Percentiles rank a stretch among this genome's conserved stretches.
phyloP scores from a whole-genome alignment of 2,797 vertebrate species.

The Ispidina picta region DNA sequence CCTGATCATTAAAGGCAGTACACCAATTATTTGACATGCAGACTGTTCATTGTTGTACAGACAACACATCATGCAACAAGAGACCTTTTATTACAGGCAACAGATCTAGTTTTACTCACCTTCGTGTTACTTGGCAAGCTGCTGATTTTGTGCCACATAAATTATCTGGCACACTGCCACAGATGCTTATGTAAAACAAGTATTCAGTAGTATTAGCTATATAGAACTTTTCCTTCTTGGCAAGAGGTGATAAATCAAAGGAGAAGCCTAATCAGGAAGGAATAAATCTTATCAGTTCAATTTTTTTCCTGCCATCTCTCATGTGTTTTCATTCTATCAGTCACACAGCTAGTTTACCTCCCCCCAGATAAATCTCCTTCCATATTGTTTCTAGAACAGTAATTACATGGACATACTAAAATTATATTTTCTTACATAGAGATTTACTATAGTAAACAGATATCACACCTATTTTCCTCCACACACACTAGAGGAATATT shows the following conservation, averaged over 20 bases:
- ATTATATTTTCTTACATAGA: neutral
- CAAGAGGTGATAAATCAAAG: conserved; percentile 89
- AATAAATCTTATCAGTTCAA: neutral
- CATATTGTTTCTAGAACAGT: neutral
- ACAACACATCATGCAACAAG: neutral
- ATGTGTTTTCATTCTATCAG: neutral
- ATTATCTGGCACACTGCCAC: conserved; percentile 73
- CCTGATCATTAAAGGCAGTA: neutral
- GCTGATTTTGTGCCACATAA: conserved; percentile 81
- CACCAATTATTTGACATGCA: neutral
- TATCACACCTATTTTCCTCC: neutral
- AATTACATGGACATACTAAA: neutral
- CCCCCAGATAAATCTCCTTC: neutral
- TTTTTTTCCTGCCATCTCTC: neutral
- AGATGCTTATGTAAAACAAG: conserved; percentile 88
- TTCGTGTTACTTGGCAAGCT: conserved; percentile 86
- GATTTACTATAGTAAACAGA: neutral
- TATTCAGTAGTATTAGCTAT: conserved; percentile 77
- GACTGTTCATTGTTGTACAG: neutral
- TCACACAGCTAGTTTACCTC: neutral
- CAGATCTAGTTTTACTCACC: conserved; percentile 69
- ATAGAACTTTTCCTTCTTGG: conserved; percentile 79
- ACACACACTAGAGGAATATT: neutral
- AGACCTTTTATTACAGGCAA: neutral
- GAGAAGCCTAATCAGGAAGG: conserved; percentile 82